Conservation (phyloP, 2,113 vertebrate genomes). For the Nesogale talazaci region DNA sequence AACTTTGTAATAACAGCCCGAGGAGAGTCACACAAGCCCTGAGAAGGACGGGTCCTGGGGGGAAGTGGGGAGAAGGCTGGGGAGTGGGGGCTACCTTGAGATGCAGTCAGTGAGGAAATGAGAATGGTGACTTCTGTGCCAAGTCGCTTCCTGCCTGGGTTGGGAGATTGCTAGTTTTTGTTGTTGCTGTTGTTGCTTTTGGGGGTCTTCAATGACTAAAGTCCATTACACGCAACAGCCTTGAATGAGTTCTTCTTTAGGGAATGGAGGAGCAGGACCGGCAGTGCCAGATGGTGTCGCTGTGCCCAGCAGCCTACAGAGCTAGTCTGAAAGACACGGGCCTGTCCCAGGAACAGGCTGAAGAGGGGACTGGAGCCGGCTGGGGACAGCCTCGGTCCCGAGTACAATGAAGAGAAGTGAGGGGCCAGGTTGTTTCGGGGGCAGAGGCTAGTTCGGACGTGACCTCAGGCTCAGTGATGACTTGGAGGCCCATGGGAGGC, state of each 20-base stretch:
- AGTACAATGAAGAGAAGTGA: background rate
- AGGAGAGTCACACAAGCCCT: background rate
- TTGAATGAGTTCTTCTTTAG: background rate
- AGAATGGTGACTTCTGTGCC: accelerated
- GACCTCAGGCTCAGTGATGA: background rate
- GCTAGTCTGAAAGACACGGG: background rate
- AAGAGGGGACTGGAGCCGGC: background rate
- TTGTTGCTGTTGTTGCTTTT: too few species aligned
- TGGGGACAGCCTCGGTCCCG: background rate
- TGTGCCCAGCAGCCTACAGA: background rate
- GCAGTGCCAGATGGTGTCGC: background rate
- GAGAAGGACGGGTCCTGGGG: background rate
- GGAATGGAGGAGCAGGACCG: background rate
- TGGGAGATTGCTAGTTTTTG: background rate
- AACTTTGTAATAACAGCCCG: background rate
- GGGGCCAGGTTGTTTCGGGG: background rate
- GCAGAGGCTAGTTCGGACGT: background rate
- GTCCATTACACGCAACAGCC: background rate
- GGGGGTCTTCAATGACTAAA: background rate
- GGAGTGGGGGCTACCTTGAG: background rate
- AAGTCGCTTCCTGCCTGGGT: background rate
- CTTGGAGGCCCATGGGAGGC: background rate
- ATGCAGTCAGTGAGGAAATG: accelerated
- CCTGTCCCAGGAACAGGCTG: background rate
- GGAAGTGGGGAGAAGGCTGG: background rate